Evolutionary conservation across 1,140 invertebrate genomes (phyloP), one percentile per base, ranked within the genome.

Genomic region (Leptopilina clavipes): DNA sequence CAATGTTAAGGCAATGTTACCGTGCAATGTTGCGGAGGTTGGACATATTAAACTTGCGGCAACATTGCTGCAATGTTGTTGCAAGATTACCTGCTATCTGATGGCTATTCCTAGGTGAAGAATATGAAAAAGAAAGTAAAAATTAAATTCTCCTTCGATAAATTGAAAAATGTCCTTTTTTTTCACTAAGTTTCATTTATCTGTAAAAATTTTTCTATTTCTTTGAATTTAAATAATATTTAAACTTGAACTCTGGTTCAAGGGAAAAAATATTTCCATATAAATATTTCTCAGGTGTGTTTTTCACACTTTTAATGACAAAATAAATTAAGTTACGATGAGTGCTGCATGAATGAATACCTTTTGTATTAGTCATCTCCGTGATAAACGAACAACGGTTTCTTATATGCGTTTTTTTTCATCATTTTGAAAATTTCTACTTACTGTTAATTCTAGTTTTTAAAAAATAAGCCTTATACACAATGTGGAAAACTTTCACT

Each of bases 291-390:
- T 25, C 11, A 6, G 3, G 25, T 31, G 59, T n/a, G 12, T 65
- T 22, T 65, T 65, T n/a, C 56, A 65, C 22, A 65, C 10, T 65
- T 12, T 31, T 65, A n/a, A 25, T 31, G 12, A 65, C 59, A 65
- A 65, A n/a, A 31, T 59, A 59, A 52, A 52, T 52, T 65, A 37
- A 65, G 19, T 65, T 37, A 65, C 11, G 12, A 65, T 37, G 59
- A 65, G 14, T 65, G 59, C 22, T 31, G 59, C 25, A 31, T 31
- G 59, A 31, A n/a, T 65, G 59, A 65, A 65, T 65, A 31, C 59
- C 59, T 65, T 65, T 71, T 17, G 75, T 79, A 80, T 80, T 80
- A 80, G 79, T 80, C 76, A 77, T 80, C 65, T 72, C n/a, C 17
- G n/a, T 65, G 59, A 65, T 65, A 65, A 65, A 25, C 12, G 25